A percentile compares a stretch with the other conserved stretches of the same genome.
Evolutionary conservation across 2,797 vertebrate genomes (phyloP).

Genomic region (Tinamus major): DNA sequence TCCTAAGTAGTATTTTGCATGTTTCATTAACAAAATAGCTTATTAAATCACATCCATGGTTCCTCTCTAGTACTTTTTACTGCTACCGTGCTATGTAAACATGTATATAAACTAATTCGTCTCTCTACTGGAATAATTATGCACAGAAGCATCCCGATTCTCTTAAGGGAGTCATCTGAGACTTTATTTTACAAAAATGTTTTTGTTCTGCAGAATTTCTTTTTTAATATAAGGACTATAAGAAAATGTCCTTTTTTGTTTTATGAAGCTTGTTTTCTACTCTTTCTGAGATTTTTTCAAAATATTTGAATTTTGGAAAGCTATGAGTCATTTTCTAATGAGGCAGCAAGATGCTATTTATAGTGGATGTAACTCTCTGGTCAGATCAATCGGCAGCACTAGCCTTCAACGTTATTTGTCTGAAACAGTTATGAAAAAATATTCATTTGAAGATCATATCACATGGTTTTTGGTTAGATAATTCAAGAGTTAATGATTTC

Average conservation of each 20-base stretch:
- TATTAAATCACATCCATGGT: background rate
- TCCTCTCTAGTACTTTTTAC: background rate
- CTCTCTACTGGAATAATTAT: background rate
- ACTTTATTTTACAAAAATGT: background rate
- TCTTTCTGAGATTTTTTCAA: background rate
- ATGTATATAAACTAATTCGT: background rate
- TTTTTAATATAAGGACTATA: background rate
- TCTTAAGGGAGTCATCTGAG: background rate
- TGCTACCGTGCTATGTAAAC: background rate
- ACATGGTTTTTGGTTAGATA: background rate
- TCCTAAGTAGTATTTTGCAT: background rate
- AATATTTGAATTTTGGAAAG: background rate
- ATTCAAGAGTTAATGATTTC: background rate
- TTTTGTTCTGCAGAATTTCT: background rate
- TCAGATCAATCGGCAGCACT: background rate
- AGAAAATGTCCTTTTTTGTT: background rate
- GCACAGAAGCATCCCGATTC: background rate
- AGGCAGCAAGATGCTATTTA: background rate
- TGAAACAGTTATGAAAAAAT: background rate
- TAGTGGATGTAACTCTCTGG: background rate
- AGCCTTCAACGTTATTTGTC: background rate
- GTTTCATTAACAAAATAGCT: background rate
- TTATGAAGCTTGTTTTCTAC: background rate
- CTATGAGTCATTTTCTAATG: background rate
- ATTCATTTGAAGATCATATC: fast-evolving